A percentile compares a stretch with the other conserved stretches of the same genome.
Conservation (phyloP, 2,888 invertebrate genomes). For the Hirtodrosophila confusa region DNA sequence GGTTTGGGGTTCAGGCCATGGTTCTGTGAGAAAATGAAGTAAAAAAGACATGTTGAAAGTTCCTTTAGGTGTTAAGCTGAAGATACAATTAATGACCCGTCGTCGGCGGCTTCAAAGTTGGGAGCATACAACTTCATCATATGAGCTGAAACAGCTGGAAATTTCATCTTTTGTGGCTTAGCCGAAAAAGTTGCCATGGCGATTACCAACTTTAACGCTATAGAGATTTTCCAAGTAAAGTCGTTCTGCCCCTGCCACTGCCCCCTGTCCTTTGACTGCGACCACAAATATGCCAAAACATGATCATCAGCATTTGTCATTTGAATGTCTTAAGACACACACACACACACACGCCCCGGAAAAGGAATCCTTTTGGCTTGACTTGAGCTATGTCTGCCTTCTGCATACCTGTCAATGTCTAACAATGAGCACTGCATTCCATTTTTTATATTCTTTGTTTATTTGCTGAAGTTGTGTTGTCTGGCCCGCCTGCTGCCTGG, state of each 20-base stretch:
- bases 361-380: conserved; percentile 64
- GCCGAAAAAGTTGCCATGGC: conserved; percentile 44
- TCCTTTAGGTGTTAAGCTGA: conserved; percentile 61
- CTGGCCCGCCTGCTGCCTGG: conserved; percentile 23
- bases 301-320: conserved; percentile 61
- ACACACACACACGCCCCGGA: conserved; percentile 30
- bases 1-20: conserved; percentile 1
- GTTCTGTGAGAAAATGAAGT: conserved; percentile 48
- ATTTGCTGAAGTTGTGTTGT: conserved; percentile 21
- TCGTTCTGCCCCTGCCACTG: neutral
- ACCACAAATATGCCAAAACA: conserved; percentile 77
- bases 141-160: conserved; percentile 54
- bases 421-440: conserved; percentile 67
- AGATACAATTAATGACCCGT: conserved; percentile 64
- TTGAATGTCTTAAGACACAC: conserved; percentile 38
- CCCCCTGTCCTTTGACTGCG: conserved; percentile 43
- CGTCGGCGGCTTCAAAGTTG: conserved; percentile 66
- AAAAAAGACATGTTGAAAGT: conserved; percentile 53
- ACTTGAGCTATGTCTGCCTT: conserved; percentile 47
- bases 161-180: conserved; percentile 18
- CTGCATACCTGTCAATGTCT: conserved; percentile 47
- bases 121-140: conserved; percentile 61
- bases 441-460: conserved; percentile 10
- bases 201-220: conserved; percentile 35
- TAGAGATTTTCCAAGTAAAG: conserved; percentile 26